Base-by-base conservation (phyloP, 2,888 invertebrate genomes). In the Caenorhabditis panamensis region DNA sequence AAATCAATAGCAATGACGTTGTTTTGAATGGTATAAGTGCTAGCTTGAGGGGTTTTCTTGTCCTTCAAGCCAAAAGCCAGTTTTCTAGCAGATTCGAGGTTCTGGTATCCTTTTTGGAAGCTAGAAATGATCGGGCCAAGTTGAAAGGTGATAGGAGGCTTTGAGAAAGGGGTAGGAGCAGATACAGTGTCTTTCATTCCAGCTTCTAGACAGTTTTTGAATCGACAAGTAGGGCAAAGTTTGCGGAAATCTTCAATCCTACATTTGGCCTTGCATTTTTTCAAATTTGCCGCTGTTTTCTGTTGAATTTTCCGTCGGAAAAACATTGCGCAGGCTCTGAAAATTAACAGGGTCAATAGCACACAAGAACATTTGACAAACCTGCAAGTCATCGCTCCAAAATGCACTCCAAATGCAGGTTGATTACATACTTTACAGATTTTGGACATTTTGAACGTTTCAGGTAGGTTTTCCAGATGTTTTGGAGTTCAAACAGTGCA, bases 311-410 rank as follows among this genome's bases (percentile, higher is more conserved):
- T 37, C 37, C 59, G 37, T 3, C 59, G 59, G 22, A 59, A 59
- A 24, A 41, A 59, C 37, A 36, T 36, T 59, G 59, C 59, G 31
- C 59, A 59, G 2, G 59, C 59, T 41, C 59, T 59, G 41, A 59
- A 41, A 41, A n/a, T 9, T 18, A 18, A 18, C 18, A 9, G 18
- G 9, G 18, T 47, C 41, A 4, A 31, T 4, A 31, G 31, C 9
- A 6, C 22, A 2, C 49, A 1, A 11, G 2, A 26, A 26, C 28
- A 13, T 31, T n/a, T 31, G 4, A 36, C 28, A 3, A 36, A 58
- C 58, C 58, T 36, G 36, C 58, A 58, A 1, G 58, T 16, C 16
- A 58, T 9, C 2, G n/a, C 58, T 20, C 58, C 58, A 20, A 58
- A 58, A 58, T 58, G 58, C 1, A 58, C 24, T 11, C 26, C 31